A percentile compares a stretch with the other conserved stretches of the same genome.
Evolutionary conservation across 2,888 invertebrate genomes (phyloP).

Genomic region (Geotrupes spiniger): DNA sequence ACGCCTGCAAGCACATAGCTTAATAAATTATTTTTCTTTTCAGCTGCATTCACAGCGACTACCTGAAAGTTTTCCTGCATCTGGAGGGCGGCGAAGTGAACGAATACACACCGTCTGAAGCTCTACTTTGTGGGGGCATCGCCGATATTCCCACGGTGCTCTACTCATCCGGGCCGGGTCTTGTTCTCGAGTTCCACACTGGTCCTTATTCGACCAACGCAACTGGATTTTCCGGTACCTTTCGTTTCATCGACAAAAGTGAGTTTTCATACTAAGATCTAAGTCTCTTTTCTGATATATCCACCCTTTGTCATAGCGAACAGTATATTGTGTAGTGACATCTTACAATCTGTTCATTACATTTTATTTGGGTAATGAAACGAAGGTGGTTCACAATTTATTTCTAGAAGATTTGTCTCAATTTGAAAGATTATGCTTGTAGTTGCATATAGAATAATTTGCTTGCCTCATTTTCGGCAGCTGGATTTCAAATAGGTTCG

Average conservation of each 20-base stretch:
- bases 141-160: constrained; percentile 68
- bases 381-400: too few relatives aligned
- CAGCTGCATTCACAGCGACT: constrained; percentile 75
- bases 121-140: constrained; percentile 67
- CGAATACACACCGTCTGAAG: constrained; percentile 74
- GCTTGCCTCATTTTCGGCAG: too few relatives aligned
- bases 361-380: too few relatives aligned
- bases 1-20: neutral
- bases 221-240: constrained; percentile 73
- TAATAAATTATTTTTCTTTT: constrained; percentile 48
- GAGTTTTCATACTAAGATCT: too few relatives aligned
- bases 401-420: too few relatives aligned
- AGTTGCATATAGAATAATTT: too few relatives aligned
- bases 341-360: too few relatives aligned
- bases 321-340: too few relatives aligned
- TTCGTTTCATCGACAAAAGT: constrained; percentile 76
- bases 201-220: constrained; percentile 55
- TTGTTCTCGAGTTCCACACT: constrained; percentile 74
- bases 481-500: too few relatives aligned
- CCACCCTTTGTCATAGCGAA: too few relatives aligned
- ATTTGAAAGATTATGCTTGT: too few relatives aligned
- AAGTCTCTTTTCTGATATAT: too few relatives aligned
- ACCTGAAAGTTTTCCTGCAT: constrained; percentile 74
- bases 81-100: constrained; percentile 69
- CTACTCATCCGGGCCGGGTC: constrained; percentile 71